These are phyloP conservation scores for Muscicapa adusta DNA, from an alignment of 2,113 vertebrate species.

Conservation along the genomic window DNA sequence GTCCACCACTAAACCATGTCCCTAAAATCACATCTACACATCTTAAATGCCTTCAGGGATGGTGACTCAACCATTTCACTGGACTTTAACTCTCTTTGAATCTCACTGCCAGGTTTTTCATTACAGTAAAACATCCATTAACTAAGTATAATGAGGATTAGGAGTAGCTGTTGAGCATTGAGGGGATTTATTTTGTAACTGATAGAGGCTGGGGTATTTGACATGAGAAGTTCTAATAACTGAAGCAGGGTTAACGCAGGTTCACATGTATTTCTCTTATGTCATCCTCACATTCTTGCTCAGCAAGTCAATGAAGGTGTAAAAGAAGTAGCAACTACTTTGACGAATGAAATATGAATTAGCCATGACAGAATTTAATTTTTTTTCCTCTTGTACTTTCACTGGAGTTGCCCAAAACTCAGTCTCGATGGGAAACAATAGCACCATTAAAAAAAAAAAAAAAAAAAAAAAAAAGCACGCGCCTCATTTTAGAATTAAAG, in stretches of 20 bases:
- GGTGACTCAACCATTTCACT: neutral
- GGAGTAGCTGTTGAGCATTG: neutral
- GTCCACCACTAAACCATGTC: neutral
- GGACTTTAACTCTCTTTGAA: neutral
- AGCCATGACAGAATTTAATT: neutral
- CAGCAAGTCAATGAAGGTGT: neutral
- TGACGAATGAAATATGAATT: neutral
- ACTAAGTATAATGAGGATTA: neutral
- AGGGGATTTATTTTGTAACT: neutral
- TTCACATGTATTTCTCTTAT: neutral
- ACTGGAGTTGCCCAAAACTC: neutral
- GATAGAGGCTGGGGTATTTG: neutral
- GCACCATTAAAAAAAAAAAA: neutral
- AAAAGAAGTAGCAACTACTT: neutral
- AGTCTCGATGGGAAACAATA: neutral
- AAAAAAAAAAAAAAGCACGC: too few species aligned
- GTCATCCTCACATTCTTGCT: neutral
- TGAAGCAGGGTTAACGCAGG: neutral
- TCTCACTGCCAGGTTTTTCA: neutral
- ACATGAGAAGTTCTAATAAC: neutral
- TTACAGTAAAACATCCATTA: neutral
- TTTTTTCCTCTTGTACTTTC: neutral
- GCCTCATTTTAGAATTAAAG: neutral
- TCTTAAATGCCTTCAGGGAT: neutral
- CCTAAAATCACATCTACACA: neutral